Evolutionary conservation across 2,888 invertebrate genomes (phyloP), one percentile per base, ranked within the genome.

Genomic region (Apocheima hispidaria): DNA sequence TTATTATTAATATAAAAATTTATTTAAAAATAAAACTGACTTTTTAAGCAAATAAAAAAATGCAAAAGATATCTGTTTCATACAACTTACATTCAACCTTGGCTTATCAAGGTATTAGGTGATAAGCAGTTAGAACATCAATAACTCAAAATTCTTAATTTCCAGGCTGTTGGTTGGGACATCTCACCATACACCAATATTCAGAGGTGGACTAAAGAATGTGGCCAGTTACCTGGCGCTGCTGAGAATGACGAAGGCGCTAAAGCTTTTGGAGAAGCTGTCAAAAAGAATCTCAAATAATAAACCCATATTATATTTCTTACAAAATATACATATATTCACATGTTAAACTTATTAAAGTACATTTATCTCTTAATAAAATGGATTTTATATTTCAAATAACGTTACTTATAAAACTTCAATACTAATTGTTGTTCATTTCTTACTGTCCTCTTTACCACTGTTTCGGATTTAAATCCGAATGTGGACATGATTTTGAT

Each of bases 381-480:
- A 38, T 63, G 50, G 49, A 65, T 65, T 49, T 61, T 40, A 57
- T 58, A 55, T 44, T 60, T 53, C 41, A 61, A 61, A 56, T 28
- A 51, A 44, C 30, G 66, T 75, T 73, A 81, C 70, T 66, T 87
- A 82, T 72, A 87, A 84, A 90, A 90, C 74, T 96, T 96, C 72
- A 98, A 90, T 73, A 99, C 95, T 85, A 95, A 95, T 77, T 99
- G 95, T 86, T 96, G 94, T 93, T 99, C 99, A 68, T 98, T 97
- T 54, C 96, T 96, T 70, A 98, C 96, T 88, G 94, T 95, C 74
- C 99, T 94, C 69, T 95, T 94, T 62, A 95, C 88, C 54, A 98
- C 92, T 63, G 94, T 90, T 53, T 92, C 84, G 71, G 94, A 94
- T 54, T 82, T 79, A 79, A 96, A 96, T 35, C 95, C 94, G 51